Percentiles rank a stretch among this genome's conserved stretches.
Conservation (phyloP, 2,797 vertebrate genomes). For the Enteromius paludinosus region DNA sequence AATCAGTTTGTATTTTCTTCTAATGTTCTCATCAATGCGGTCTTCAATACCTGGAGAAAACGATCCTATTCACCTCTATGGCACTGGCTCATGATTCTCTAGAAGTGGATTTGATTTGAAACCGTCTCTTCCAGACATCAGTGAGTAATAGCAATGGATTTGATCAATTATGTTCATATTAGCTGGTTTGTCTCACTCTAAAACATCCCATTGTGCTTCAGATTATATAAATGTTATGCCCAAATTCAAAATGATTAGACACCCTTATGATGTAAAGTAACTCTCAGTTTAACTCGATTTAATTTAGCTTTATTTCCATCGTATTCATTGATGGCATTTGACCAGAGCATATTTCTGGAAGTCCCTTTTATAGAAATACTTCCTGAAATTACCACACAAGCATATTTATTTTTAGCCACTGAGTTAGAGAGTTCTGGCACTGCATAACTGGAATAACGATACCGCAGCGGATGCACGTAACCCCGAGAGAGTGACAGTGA, state of each 20-base stretch:
- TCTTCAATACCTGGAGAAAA: not conserved
- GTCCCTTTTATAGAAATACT: not conserved
- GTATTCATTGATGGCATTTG: not conserved
- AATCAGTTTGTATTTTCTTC: not conserved
- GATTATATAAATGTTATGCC: not conserved
- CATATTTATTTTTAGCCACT: slow-evolving; percentile 3
- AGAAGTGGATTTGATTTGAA: not conserved
- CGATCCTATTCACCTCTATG: not conserved
- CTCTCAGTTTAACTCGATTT: not conserved
- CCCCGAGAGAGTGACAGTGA: slow-evolving; percentile 68
- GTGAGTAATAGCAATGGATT: not conserved
- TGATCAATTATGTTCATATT: not conserved
- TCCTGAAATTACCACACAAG: not conserved
- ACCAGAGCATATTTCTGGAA: not conserved
- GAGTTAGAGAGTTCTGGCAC: not conserved
- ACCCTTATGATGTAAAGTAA: not conserved
- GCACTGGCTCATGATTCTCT: not conserved
- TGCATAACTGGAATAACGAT: slow-evolving; percentile 8
- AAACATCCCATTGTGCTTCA: not conserved
- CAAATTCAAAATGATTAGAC: not conserved
- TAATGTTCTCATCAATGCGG: not conserved
- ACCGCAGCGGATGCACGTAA: slow-evolving; percentile 30
- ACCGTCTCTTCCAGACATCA: not conserved
- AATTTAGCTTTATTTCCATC: not conserved
- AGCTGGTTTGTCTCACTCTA: not conserved